Conservation (phyloP, 1,140 invertebrate species). For the Parapsyche elsis region DNA sequence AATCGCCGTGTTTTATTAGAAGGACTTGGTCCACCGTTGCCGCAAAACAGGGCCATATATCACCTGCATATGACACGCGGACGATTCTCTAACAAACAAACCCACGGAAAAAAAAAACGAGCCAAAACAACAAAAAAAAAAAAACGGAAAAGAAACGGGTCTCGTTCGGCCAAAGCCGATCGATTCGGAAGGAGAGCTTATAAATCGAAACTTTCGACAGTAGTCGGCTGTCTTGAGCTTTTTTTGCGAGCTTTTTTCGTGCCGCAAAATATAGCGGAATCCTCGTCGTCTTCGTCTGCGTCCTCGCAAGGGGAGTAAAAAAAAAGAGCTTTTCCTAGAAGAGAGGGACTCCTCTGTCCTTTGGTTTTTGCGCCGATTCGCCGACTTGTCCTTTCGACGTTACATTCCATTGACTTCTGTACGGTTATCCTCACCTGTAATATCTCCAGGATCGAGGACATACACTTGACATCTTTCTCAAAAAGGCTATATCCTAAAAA, state of each 20-base stretch:
- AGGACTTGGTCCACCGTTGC: too few relatives aligned
- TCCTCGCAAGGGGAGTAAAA: neutral
- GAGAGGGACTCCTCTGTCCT: neutral
- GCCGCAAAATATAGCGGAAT: slow-evolving; percentile 29
- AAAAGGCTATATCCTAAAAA: too few relatives aligned
- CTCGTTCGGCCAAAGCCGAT: neutral
- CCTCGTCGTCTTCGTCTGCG: slow-evolving; percentile 4
- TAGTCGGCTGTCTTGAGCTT: slow-evolving; percentile 12
- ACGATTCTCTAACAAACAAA: too few relatives aligned
- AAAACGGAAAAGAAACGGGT: neutral
- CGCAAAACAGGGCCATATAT: too few relatives aligned
- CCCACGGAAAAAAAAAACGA: too few relatives aligned
- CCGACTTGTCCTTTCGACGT: slow-evolving; percentile 9
- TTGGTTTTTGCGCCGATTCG: slow-evolving; percentile 25
- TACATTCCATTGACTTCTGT: neutral
- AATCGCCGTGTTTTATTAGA: too few relatives aligned
- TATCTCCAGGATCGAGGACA: too few relatives aligned
- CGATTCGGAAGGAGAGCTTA: slow-evolving; percentile 20
- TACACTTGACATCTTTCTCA: too few relatives aligned
- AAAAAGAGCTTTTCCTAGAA: slow-evolving; percentile 33
- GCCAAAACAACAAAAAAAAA: neutral
- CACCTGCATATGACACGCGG: too few relatives aligned
- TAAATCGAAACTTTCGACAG: slow-evolving; percentile 29
- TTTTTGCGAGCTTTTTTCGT: slow-evolving; percentile 13
- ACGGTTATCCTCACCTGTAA: neutral